Percentiles rank a stretch among this genome's conserved stretches.
Conservation (phyloP, 2,113 vertebrate species). For the Camelus bactrianus region DNA sequence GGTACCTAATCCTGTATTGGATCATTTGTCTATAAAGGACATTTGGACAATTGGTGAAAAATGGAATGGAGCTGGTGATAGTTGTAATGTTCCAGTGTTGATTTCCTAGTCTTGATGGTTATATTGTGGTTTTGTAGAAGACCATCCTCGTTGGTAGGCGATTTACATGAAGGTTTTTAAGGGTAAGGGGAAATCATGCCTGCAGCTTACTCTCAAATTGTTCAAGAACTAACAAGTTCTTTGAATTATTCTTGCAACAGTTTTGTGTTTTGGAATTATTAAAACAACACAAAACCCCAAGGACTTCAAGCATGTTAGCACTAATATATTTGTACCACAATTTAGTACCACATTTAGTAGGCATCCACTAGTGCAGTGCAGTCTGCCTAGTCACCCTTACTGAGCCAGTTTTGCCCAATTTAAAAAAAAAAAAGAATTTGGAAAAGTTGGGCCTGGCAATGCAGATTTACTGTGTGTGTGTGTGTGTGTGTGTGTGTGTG, state of each 20-base stretch:
- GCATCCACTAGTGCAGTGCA: fast-evolving
- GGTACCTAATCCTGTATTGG: background rate
- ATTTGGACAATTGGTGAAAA: background rate
- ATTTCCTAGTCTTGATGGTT: background rate
- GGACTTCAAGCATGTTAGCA: background rate
- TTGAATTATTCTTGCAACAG: background rate
- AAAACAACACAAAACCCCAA: background rate
- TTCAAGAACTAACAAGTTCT: background rate
- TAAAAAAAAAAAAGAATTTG: background rate
- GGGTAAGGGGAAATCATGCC: background rate
- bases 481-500: no score
- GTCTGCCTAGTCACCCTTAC: background rate
- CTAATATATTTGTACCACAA: background rate
- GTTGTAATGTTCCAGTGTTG: background rate
- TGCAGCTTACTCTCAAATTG: background rate
- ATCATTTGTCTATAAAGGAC: background rate
- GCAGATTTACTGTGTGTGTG: no score
- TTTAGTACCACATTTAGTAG: no score
- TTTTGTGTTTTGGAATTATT: background rate
- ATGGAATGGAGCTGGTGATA: background rate
- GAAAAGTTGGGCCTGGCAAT: background rate
- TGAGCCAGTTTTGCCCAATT: background rate
- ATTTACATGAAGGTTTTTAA: background rate
- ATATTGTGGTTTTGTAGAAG: fast-evolving
- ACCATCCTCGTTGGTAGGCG: background rate